A percentile compares a stretch with the other conserved stretches of the same genome.
phyloP scores from a whole-genome alignment of 2,113 vertebrate species.

The Malurus cyaneus region DNA sequence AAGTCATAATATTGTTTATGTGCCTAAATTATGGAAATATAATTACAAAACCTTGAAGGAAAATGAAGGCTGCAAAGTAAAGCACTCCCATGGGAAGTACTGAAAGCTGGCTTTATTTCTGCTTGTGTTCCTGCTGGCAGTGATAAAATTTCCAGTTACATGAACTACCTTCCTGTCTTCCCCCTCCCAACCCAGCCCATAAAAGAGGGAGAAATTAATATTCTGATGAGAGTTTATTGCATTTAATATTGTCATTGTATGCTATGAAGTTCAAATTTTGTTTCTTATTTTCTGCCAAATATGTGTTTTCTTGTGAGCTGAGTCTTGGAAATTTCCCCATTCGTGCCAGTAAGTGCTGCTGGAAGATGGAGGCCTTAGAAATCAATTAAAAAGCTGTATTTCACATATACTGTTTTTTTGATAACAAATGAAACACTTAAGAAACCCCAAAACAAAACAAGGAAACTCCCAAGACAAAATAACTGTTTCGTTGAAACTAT shows the following conservation, averaged over 20 bases:
- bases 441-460: not conserved
- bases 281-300: not conserved
- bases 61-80: not conserved
- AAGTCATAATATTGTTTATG: not conserved
- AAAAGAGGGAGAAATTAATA: not conserved
- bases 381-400: not conserved
- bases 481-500: not conserved
- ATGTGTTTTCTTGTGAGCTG: not conserved
- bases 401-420: not conserved
- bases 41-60: conserved; percentile 2
- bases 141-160: not conserved
- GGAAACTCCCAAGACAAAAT: not conserved
- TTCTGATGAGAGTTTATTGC: not conserved
- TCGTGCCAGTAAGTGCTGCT: not conserved
- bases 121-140: not conserved
- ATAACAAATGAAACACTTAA: not conserved
- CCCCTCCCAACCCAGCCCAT: rapidly evolving
- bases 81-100: not conserved
- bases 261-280: not conserved
- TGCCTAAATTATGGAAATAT: not conserved
- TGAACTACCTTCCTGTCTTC: not conserved
- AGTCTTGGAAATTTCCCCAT: not conserved
- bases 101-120: not conserved
- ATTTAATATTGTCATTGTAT: not conserved
- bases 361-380: not conserved